Conservation (phyloP, 2,888 invertebrate species). For the Malacosoma neustria region DNA sequence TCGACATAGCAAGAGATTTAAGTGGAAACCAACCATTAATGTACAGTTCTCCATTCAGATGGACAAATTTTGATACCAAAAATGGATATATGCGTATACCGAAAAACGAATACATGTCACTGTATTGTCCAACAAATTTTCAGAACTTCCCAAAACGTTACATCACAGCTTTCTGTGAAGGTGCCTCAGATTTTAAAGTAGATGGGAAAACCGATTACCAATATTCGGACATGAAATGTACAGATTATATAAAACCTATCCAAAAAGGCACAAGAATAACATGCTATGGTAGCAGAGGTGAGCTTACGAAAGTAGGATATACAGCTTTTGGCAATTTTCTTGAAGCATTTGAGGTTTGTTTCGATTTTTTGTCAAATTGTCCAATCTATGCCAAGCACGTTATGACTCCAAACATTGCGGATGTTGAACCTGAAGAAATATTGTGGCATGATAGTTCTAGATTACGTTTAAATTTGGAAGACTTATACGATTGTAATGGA, state of each 20-base stretch:
- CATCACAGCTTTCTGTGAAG: conserved; percentile 22
- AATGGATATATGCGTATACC: conserved; percentile 24
- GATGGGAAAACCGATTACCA: conserved; percentile 12
- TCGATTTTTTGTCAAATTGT: conserved; percentile 20
- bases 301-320: conserved; percentile 27
- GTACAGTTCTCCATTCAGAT: conserved; percentile 11
- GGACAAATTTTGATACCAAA: conserved; percentile 15
- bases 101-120: conserved; percentile 12
- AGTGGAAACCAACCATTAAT: conserved; percentile 25
- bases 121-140: conserved; percentile 28
- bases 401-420: conserved; percentile 16
- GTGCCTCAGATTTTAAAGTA: conserved; percentile 19
- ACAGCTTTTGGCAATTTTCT: conserved; percentile 10
- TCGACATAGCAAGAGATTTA: conserved; percentile 24
- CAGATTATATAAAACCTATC: conserved; percentile 16
- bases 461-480: conserved; percentile 19
- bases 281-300: conserved; percentile 21
- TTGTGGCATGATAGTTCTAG: conserved; percentile 21
- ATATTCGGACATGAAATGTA: conserved; percentile 31
- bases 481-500: conserved; percentile 25
- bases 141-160: conserved; percentile 10
- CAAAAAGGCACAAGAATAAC: conserved; percentile 11
- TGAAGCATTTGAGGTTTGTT: conserved; percentile 32
- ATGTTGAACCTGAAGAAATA: conserved; percentile 6
- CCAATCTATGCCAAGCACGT: conserved; percentile 27